Percentiles rank a stretch among this genome's conserved stretches.
Evolutionary conservation across 1,140 invertebrate genomes (phyloP).

Genomic region (Odontomachus brunneus): DNA sequence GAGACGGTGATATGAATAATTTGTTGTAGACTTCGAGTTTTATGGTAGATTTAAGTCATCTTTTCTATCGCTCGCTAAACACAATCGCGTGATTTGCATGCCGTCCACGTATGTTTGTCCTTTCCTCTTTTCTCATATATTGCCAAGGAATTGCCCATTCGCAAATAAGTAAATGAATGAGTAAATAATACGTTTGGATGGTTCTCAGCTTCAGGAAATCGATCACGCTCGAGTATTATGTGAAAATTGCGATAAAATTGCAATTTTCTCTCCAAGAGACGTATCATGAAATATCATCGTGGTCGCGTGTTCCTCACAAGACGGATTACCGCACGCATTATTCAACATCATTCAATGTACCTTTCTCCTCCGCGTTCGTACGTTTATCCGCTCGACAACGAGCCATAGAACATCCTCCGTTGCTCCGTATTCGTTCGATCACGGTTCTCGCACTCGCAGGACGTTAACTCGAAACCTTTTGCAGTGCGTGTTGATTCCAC

Average conservation of each 20-base stretch:
- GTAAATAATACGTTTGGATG: no score
- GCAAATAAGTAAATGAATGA: no score
- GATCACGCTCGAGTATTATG: no score
- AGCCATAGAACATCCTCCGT: neutral
- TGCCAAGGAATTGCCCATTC: no score
- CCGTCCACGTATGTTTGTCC: no score
- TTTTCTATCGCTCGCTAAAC: no score
- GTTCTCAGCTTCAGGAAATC: no score
- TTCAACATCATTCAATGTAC: neutral
- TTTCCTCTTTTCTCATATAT: no score
- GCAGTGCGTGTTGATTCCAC: conserved; percentile 43
- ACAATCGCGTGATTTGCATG: no score
- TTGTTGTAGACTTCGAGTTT: neutral
- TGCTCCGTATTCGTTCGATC: neutral
- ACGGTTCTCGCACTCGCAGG: neutral
- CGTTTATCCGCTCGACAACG: conserved; percentile 1
- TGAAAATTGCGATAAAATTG: no score
- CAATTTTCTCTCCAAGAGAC: no score
- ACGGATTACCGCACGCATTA: neutral
- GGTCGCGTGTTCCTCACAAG: neutral
- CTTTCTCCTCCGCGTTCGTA: neutral
- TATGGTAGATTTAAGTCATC: no score
- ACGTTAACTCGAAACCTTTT: conserved; percentile 40
- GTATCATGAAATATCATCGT: neutral
- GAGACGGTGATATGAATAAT: neutral